Evolutionary conservation across 2,888 invertebrate genomes (phyloP), one percentile per base, ranked within the genome.

Genomic region (Gonocerus acuteangulatus): DNA sequence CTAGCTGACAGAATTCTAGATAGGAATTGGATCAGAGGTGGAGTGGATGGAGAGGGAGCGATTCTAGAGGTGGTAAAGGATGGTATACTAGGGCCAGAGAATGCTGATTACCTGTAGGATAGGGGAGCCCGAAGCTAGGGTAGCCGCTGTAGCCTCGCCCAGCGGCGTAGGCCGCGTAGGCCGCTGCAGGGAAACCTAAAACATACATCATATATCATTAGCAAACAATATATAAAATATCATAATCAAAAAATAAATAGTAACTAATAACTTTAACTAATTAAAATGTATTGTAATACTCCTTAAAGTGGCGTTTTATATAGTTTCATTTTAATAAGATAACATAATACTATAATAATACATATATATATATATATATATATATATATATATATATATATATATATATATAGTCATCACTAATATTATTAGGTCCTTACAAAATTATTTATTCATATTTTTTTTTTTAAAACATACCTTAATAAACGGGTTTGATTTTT

Each of bases 101-200:
- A 65, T 76, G 75, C 70, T 74, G 74, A 71, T 92, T 90, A 92
- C 92, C 92, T 90, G 93, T 89, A 77, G 93, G 93, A 81, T 93
- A 93, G 77, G 93, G 93, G 80, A 94, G 89, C 84, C 93, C 92
- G 83, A 93, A 93, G 85, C 92, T 90, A 82, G 93, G 91, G 84
- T 93, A 93, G 82, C 92, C 91, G 82, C 92, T 91, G 82, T 92
- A 94, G 78, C 93, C 90, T 80, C 93, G 89, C 78, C 92, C 91
- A 77, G 93, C 90, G 82, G 93, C 92, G 80, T 92, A 93, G 75
- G 93, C 92, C 80, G 93, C 92, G 80, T 92, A 92, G 74, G 92
- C 92, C 75, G 87, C 87, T 77, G 92, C 91, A 81, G 92, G 91
- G 79, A 93, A 92, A 82, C 92, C 92, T 92, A 84, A 58, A 73